phyloP scores from a whole-genome alignment of 1,140 invertebrate species.

The Cydia amplana region DNA sequence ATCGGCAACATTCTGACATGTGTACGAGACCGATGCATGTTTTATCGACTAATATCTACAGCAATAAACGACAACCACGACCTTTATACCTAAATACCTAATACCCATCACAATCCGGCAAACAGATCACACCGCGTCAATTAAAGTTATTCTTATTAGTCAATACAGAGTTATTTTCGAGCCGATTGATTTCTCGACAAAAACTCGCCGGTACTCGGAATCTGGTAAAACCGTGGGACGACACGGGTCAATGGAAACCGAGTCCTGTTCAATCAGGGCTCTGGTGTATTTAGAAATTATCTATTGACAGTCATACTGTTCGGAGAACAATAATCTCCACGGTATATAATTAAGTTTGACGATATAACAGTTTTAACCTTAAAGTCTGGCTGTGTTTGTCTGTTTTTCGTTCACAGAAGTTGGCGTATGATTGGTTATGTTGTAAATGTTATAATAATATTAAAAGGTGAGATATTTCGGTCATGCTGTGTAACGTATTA shows the following conservation, averaged over 20 bases:
- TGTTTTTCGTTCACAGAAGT: no score
- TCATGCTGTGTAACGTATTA: no score
- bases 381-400: no score
- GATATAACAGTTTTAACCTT: no score
- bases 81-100: no score
- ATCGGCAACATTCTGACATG: background rate
- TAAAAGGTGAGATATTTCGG: no score
- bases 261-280: background rate
- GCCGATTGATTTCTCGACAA: background rate
- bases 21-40: background rate
- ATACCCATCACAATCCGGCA: background rate
- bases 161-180: background rate
- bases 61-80: no score
- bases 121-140: background rate
- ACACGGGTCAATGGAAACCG: slow-evolving; percentile 21
- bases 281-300: slow-evolving; percentile 14
- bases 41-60: no score
- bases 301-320: background rate
- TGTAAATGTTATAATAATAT: no score
- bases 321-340: background rate
- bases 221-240: slow-evolving; percentile 25
- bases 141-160: background rate
- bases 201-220: slow-evolving; percentile 4
- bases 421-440: no score
- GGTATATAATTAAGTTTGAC: background rate